Conservation (phyloP, 2,113 vertebrate genomes). For the Paedocypris sp. region DNA sequence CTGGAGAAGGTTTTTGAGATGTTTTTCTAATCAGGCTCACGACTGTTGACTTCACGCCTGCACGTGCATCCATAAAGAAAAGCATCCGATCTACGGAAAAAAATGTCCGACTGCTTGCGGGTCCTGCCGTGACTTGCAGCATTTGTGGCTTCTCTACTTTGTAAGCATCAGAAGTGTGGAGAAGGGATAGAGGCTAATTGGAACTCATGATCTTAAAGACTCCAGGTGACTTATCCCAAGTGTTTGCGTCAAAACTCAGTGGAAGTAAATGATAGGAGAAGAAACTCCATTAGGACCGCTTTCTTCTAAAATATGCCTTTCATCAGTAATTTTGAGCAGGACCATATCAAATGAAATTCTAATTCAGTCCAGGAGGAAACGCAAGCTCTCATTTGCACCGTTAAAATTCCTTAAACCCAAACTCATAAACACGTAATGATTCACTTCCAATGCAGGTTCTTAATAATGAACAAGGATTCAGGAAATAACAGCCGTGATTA, state of each 20-base stretch:
- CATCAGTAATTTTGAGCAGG: neutral
- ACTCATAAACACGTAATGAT: neutral
- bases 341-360: neutral
- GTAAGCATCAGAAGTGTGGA: neutral
- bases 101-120: too few species aligned
- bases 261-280: neutral
- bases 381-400: neutral
- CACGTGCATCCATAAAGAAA: neutral
- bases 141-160: neutral
- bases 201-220: neutral
- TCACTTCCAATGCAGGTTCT: neutral
- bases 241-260: neutral
- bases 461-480: slow-evolving; percentile 3
- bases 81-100: neutral
- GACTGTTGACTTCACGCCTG: neutral
- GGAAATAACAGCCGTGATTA: slow-evolving; percentile 2
- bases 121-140: too few species aligned
- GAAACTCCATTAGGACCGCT: neutral
- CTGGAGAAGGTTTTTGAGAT: slow-evolving; percentile 7
- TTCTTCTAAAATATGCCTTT: neutral
- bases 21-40: slow-evolving; percentile 16
- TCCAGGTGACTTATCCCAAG: neutral
- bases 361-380: neutral
- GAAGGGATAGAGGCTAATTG: neutral
- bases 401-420: neutral